Conservation (phyloP, 1,140 invertebrate species). For the Bombus fervidus region DNA sequence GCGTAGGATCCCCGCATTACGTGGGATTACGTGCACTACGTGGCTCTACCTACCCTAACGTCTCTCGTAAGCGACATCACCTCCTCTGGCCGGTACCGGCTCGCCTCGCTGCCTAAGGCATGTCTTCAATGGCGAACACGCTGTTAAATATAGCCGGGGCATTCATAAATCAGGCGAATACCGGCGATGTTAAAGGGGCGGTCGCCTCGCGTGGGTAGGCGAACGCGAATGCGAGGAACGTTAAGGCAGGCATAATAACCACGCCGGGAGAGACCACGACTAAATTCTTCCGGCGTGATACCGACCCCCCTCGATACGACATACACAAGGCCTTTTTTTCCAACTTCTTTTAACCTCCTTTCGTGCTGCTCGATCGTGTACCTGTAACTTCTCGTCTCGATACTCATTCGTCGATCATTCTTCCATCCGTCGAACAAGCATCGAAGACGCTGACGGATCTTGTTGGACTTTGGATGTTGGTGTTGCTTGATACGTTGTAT, state of each 20-base stretch:
- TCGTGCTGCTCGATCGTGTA: neutral
- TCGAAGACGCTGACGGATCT: neutral
- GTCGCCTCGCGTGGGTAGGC: constrained; percentile 69
- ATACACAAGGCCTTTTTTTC: constrained; percentile 2
- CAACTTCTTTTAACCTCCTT: constrained; percentile 29
- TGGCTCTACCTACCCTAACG: constrained; percentile 55
- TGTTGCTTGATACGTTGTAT: too few relatives aligned
- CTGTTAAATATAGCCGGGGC: constrained; percentile 73
- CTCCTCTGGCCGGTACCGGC: constrained; percentile 25
- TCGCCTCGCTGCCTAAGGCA: constrained; percentile 69
- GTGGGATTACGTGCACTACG: constrained; percentile 60
- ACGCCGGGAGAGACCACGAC: constrained; percentile 55
- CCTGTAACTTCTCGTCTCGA: neutral
- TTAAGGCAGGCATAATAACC: constrained; percentile 66
- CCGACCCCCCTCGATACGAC: constrained; percentile 5
- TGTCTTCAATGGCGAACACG: constrained; percentile 73
- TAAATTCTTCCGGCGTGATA: constrained; percentile 62
- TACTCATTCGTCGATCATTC: neutral
- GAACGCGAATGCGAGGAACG: constrained; percentile 60
- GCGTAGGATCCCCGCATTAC: constrained; percentile 59
- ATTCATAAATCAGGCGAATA: constrained; percentile 75
- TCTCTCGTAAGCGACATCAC: constrained; percentile 55
- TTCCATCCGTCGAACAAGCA: neutral
- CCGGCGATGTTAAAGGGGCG: constrained; percentile 73
- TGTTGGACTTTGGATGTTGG: neutral